These are phyloP conservation scores for Gallinago media DNA, from an alignment of 2,113 vertebrate species.

Conservation along the genomic window DNA sequence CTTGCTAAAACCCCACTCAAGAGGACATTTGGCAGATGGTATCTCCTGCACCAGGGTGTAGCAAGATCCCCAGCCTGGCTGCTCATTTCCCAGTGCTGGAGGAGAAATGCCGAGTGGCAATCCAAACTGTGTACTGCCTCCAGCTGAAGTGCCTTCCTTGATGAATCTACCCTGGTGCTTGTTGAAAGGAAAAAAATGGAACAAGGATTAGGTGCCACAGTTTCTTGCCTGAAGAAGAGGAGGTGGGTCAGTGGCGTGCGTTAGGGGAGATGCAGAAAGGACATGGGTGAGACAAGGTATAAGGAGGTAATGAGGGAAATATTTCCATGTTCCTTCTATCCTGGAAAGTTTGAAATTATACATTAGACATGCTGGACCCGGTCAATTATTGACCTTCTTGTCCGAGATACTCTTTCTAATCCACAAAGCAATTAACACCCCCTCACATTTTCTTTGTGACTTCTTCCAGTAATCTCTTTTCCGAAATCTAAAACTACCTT, in stretches of 20 bases:
- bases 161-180: neutral
- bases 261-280: neutral
- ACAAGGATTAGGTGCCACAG: neutral
- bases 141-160: neutral
- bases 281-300: neutral
- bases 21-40: slow-evolving; percentile 33
- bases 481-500: neutral
- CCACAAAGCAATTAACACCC: neutral
- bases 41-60: neutral
- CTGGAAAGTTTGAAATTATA: neutral
- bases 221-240: neutral
- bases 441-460: neutral
- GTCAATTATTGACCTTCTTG: neutral
- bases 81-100: neutral
- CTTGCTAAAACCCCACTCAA: neutral
- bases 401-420: neutral
- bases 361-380: neutral
- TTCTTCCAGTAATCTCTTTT: neutral
- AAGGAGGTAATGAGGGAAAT: neutral
- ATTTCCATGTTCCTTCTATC: neutral
- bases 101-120: neutral
- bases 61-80: neutral
- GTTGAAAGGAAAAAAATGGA: fast-evolving
- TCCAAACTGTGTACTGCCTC: neutral
- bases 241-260: neutral